Base-by-base conservation (phyloP, 1,140 invertebrate species). In the Metopolophium dirhodum region DNA sequence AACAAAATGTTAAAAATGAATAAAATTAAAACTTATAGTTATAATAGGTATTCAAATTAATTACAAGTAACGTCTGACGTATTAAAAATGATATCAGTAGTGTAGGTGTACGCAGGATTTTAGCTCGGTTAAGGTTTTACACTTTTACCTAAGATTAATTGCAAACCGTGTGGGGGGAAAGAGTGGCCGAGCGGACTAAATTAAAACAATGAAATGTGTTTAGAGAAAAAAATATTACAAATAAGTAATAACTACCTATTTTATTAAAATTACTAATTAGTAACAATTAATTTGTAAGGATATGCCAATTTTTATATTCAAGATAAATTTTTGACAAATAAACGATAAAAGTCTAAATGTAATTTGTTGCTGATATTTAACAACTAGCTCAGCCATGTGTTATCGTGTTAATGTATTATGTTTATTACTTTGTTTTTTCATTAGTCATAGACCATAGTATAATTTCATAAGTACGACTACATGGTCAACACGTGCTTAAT, bases 351-450 rank as follows among this genome's bases (percentile, higher is more conserved):
- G 54, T 61, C 54, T 41, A 68, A 90, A 68, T 30, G 20, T 45
- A 90, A 90, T 90, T 90, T 61, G 89, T 90, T 61, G 54, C 22
- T 68, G 54, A 47, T 90, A 68, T 90, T 90, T 90, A 68, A 90
- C 89, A 90, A 68, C 89, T 57, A 41, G 41, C 37, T 61, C 23
- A 45, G 54, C 88, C 88, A 90, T 90, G 88, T 90, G 88, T 90
- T 90, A 8, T 7, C 37, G 51, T 90, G 88, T 90, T 90, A 23
- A 11, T 61, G 45, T 90, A 90, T 68, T 68, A 41, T 89, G 51
- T 68, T 90, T 90, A 90, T 61, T 90, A 90, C 57, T 68, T 90
- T 90, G 37, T 68, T 90, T 90, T 61, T n/a, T 45, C 87, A 37
- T 68, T 90, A 90, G 14, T 90, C 37, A 30, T 61, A n/a, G 61